Conservation (phyloP, 1,140 invertebrate species). For the Rhysida immarginata region DNA sequence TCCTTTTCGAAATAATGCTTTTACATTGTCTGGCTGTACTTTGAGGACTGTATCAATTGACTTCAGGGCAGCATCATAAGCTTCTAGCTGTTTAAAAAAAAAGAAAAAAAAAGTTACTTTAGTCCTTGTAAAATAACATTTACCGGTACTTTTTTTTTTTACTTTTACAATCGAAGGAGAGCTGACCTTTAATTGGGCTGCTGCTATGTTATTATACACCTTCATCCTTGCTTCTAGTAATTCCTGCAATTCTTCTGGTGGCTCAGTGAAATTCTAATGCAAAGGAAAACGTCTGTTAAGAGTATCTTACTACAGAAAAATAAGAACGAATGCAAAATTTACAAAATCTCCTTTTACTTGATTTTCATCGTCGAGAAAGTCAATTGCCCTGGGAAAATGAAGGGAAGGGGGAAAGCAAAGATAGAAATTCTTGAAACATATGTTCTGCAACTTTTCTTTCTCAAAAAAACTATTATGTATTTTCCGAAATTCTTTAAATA, state of each 20-base stretch:
- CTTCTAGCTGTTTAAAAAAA: constrained; percentile 35
- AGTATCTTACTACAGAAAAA: not conserved
- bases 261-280: constrained; percentile 17
- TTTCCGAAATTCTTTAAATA: too few species aligned
- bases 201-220: constrained; percentile 77
- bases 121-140: too few species aligned
- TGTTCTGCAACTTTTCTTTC: too few species aligned
- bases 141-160: too few species aligned
- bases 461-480: too few species aligned
- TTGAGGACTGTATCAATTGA: constrained; percentile 63
- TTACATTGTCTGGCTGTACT: constrained; percentile 71
- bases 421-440: too few species aligned
- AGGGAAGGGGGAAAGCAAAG: too few species aligned
- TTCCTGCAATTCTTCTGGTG: constrained; percentile 22
- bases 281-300: not conserved
- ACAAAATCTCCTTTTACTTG: not conserved
- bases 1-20: constrained; percentile 75
- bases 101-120: too few species aligned
- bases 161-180: too few species aligned
- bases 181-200: constrained; percentile 60
- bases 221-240: constrained; percentile 60
- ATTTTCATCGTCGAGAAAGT: constrained; percentile 50
- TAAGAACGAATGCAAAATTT: constrained; percentile 2
- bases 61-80: constrained; percentile 60
- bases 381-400: constrained; percentile 46